Evolutionary conservation across 2,113 vertebrate genomes (phyloP).

Genomic region (Mastomys coucha): DNA sequence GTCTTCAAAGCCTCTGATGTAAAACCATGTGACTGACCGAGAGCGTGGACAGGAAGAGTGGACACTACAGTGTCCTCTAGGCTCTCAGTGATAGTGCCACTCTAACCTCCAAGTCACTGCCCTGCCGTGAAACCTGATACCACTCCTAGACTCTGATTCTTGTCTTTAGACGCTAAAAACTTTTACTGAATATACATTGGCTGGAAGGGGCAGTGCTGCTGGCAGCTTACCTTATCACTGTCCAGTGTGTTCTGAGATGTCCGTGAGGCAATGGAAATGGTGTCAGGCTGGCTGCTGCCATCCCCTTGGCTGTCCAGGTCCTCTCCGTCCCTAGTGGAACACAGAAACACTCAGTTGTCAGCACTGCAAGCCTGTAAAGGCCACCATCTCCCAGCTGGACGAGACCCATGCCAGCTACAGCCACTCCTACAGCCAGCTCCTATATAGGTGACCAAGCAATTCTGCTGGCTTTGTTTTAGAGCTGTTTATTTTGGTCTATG

Average conservation of each 20-base stretch:
- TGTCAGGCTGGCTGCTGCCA: slow-evolving; percentile 98
- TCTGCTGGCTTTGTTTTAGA: background rate
- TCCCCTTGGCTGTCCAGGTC: slow-evolving; percentile 99
- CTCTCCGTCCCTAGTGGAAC: slow-evolving; percentile 93
- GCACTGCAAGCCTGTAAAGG: background rate
- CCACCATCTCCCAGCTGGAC: background rate
- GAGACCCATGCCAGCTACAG: rapidly evolving
- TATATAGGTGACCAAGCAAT: rapidly evolving
- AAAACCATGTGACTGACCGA: rapidly evolving
- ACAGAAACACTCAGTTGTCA: slow-evolving; percentile 31
- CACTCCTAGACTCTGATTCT: background rate
- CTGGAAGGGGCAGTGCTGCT: rapidly evolving
- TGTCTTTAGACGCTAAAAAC: background rate
- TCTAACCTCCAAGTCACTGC: rapidly evolving
- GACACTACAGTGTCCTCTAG: too few species aligned
- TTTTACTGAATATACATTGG: background rate
- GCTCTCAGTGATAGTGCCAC: background rate
- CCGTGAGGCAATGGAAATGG: slow-evolving; percentile 98
- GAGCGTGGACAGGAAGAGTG: background rate
- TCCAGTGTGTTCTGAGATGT: slow-evolving; percentile 99
- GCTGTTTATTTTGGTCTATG: background rate
- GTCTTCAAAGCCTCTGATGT: background rate
- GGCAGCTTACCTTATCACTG: slow-evolving; percentile 95
- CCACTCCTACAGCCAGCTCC: rapidly evolving
- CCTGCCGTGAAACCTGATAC: too few species aligned